Base-by-base conservation (phyloP, 1,140 invertebrate species). In the Sesamia nonagrioides region DNA sequence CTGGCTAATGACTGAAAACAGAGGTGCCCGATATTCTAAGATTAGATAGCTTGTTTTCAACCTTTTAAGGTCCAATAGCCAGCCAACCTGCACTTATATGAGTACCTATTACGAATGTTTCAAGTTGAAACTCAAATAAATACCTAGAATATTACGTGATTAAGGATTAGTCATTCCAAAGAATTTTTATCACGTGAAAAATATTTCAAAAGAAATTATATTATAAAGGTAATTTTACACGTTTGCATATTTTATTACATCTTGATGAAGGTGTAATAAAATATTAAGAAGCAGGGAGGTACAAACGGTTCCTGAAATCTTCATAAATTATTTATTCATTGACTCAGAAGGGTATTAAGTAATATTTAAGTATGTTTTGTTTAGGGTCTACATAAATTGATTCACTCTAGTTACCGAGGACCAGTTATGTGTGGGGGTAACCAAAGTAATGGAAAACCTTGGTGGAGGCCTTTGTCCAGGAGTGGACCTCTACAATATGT, bases 11-110 rank as follows among this genome's bases (percentile, higher is more conserved):
- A 27, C 27, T 56, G 54, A 56, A 56, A 27, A 56, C 18, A 63
- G 9, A 8, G 37, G 17, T 1, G 11, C 60, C n/a, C 60, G 60
- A 40, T 40, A 63, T 63, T 18, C 37, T 42, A 63, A 63, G 17
- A 40, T 61, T 42, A 63, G n/a, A 63, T 63, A 18, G 35, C 17
- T 18, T 63, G 37, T n/a, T 63, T 63, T 17, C n/a, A n/a, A 63
- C 40, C 60, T 40, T 63, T 61, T 42, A 7, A 42, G 35, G n/a
- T 18, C 17, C 37, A 11, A 63, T 17, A 40, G 35, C 27, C 15
- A 37, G 2, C 15, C 35, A n/a, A 40, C 15, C 2, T 63, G n/a
- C 15, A 63, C 21, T 17, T 17, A 1, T 18, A 42, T 42, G 4
- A 11, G 42, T n/a, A n/a, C n/a, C n/a, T 17, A 9, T 42, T 48